A percentile compares a stretch with the other conserved stretches of the same genome.
Conservation (phyloP, 2,888 invertebrate species). For the Dasysyrphus albostriatus region DNA sequence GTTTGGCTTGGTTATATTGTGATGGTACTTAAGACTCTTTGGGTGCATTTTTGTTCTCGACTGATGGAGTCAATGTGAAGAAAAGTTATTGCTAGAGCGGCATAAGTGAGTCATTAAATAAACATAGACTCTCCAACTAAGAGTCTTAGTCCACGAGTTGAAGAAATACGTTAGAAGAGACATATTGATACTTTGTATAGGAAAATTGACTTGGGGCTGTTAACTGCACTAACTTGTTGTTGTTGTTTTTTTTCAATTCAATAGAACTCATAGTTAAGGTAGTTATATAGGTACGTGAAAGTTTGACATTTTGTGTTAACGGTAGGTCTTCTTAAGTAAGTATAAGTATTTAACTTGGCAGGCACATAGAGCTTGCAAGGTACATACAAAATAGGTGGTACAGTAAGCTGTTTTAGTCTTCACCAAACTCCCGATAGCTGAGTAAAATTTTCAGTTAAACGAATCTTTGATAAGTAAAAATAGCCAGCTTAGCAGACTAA, state of each 20-base stretch:
- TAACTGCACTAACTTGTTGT: slow-evolving; percentile 4
- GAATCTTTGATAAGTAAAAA: too few relatives aligned
- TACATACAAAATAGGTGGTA: too few relatives aligned
- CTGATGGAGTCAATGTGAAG: slow-evolving; percentile 17
- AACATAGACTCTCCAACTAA: slow-evolving; percentile 33
- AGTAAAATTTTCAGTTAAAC: too few relatives aligned
- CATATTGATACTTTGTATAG: slow-evolving; percentile 22
- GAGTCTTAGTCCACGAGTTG: neutral
- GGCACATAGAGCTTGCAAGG: too few relatives aligned
- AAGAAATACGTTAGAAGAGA: slow-evolving; percentile 3
- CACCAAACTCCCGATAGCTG: too few relatives aligned
- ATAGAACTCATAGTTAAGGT: neutral
- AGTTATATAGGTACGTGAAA: slow-evolving; percentile 1
- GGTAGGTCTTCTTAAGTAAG: neutral
- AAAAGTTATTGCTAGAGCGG: slow-evolving; percentile 35
- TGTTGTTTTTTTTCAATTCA: neutral
- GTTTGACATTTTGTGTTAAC: neutral
- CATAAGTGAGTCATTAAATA: slow-evolving; percentile 62
- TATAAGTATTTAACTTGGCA: too few relatives aligned
- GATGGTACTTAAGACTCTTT: slow-evolving; percentile 3
- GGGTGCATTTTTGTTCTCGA: slow-evolving; percentile 35
- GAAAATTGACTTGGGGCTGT: neutral
- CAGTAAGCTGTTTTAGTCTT: too few relatives aligned
- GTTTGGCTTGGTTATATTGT: slow-evolving; percentile 49
- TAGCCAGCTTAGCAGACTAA: too few relatives aligned